Evolutionary conservation across 2,888 invertebrate species (phyloP).

Genomic region (Pegoplata infirma): DNA sequence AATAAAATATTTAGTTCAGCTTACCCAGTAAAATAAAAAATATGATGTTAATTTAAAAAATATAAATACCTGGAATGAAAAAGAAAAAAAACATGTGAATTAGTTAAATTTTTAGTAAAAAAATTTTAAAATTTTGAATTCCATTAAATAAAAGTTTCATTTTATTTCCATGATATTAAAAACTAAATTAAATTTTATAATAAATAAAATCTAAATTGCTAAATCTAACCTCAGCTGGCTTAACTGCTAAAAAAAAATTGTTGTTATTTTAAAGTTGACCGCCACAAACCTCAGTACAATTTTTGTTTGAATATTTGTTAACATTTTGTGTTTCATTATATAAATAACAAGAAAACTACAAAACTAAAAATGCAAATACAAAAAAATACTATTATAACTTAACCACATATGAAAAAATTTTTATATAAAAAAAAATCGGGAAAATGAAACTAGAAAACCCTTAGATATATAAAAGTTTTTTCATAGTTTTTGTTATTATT

Average conservation of each 20-base stretch:
- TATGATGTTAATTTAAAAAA: background rate
- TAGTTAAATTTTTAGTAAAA: background rate
- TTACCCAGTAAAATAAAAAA: background rate
- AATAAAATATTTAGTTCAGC: background rate
- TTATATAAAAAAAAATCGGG: no score
- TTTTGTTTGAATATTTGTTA: constrained; percentile 2
- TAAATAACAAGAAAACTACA: background rate
- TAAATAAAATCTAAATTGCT: background rate
- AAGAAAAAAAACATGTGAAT: background rate
- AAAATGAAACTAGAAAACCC: no score
- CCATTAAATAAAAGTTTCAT: background rate
- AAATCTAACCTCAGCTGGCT: background rate
- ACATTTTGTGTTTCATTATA: no score
- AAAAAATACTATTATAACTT: background rate
- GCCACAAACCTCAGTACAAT: background rate
- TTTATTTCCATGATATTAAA: background rate
- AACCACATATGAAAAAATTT: background rate
- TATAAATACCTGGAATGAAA: background rate
- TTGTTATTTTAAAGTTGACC: background rate
- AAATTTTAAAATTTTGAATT: background rate
- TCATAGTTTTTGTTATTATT: background rate
- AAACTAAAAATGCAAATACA: background rate
- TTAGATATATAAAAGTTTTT: background rate
- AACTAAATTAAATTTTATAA: background rate
- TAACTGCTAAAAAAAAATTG: background rate